Percentiles rank a stretch among this genome's conserved stretches.
Conservation (phyloP, 2,888 invertebrate species). For the Cephus rjabovi region DNA sequence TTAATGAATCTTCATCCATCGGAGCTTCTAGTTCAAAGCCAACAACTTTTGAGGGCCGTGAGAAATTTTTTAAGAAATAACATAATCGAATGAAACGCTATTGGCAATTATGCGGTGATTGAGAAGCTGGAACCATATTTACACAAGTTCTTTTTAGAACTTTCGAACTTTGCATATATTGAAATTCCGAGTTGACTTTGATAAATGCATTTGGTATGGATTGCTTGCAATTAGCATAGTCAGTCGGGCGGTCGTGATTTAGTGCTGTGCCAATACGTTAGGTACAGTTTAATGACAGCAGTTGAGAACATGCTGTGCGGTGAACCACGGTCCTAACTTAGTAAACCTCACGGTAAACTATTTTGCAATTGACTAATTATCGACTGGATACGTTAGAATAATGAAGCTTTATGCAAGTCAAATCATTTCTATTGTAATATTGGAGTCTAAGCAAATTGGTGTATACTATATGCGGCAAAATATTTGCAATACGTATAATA, state of each 20-base stretch:
- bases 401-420: not conserved
- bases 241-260: not conserved
- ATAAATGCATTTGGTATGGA: not conserved
- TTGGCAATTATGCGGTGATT: not conserved
- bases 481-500: no score
- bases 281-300: conserved; percentile 1
- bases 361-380: not conserved
- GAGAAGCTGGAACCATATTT: not conserved
- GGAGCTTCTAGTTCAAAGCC: not conserved
- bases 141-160: not conserved
- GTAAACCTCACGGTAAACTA: not conserved
- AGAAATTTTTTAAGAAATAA: not conserved
- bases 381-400: not conserved
- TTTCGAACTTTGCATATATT: not conserved
- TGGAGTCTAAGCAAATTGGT: not conserved
- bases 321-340: not conserved
- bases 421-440: not conserved
- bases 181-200: not conserved
- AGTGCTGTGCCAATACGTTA: not conserved
- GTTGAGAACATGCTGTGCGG: not conserved
- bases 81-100: not conserved
- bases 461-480: no score
- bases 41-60: not conserved
- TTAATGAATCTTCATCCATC: conserved; percentile 20
- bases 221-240: not conserved